Conservation (phyloP, 1,140 invertebrate genomes). For the Drosophila micromelanica region DNA sequence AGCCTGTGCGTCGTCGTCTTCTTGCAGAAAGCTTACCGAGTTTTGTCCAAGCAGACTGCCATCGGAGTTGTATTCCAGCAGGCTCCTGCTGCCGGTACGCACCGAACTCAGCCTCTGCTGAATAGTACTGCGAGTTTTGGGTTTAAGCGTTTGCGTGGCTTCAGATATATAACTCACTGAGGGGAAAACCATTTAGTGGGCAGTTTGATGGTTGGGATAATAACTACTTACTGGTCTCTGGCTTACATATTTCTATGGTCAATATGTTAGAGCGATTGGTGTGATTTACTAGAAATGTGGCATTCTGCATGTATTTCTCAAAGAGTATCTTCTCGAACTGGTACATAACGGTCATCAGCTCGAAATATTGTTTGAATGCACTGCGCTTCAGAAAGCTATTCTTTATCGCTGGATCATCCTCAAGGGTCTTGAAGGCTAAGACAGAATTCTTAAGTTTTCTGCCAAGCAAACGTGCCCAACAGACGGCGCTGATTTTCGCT, state of each 20-base stretch:
- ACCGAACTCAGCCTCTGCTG: not conserved
- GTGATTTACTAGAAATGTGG: conserved; percentile 86
- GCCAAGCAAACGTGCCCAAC: conserved; percentile 92
- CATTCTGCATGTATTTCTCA: conserved; percentile 87
- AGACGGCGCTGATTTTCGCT: conserved; percentile 91
- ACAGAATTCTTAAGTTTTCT: conserved; percentile 91
- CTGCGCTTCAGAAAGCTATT: conserved; percentile 89
- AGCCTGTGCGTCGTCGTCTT: conserved; percentile 1
- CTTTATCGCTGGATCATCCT: conserved; percentile 88
- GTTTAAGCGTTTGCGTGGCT: conserved; percentile 41
- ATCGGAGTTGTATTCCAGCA: conserved; percentile 15
- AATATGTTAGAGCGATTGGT: conserved; percentile 89
- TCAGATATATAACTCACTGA: conserved; percentile 69
- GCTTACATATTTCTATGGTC: conserved; percentile 84
- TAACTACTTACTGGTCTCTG: conserved; percentile 47
- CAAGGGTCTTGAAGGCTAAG: conserved; percentile 89
- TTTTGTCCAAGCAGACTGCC: not conserved
- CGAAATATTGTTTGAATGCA: conserved; percentile 91
- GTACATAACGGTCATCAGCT: conserved; percentile 90
- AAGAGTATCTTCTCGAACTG: conserved; percentile 90
- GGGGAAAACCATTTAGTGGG: not conserved
- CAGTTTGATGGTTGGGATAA: too few relatives aligned
- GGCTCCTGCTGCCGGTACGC: conserved; percentile 8
- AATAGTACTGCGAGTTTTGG: conserved; percentile 23
- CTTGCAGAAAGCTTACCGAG: not conserved